Evolutionary conservation across 1,140 invertebrate genomes (phyloP).

Genomic region (Trichonephila clavipes): DNA sequence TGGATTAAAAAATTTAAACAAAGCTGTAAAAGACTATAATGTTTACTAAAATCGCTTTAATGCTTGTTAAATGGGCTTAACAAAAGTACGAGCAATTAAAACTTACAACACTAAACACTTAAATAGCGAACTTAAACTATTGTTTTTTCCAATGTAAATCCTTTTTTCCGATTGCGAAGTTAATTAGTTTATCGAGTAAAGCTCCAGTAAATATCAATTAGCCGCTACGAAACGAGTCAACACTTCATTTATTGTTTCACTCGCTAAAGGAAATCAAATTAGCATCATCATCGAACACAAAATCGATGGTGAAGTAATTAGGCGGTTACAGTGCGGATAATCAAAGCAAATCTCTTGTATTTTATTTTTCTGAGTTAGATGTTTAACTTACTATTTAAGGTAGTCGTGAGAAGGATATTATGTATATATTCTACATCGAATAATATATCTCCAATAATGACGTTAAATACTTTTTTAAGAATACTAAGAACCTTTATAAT

Average conservation of each 20-base stretch:
- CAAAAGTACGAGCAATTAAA: background rate
- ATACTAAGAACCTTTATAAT: no score
- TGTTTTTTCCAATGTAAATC: background rate
- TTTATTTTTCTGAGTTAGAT: no score
- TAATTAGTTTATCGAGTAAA: constrained; percentile 14
- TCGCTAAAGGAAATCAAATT: background rate
- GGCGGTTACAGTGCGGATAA: background rate
- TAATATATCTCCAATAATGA: no score
- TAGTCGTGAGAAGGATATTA: no score
- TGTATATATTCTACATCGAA: no score
- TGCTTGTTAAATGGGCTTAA: no score
- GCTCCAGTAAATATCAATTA: background rate
- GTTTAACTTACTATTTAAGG: no score
- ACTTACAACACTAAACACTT: background rate
- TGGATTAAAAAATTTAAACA: no score
- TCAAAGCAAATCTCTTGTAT: no score
- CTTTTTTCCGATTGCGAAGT: background rate
- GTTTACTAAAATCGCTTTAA: no score
- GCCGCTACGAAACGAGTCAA: background rate
- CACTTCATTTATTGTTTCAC: background rate
- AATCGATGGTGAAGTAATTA: background rate
- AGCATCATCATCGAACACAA: background rate
- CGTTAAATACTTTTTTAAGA: no score
- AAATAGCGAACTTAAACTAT: background rate
- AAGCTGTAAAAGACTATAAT: no score